phyloP scores from a whole-genome alignment of 2,797 vertebrate species.

The Hybognathus amarus region DNA sequence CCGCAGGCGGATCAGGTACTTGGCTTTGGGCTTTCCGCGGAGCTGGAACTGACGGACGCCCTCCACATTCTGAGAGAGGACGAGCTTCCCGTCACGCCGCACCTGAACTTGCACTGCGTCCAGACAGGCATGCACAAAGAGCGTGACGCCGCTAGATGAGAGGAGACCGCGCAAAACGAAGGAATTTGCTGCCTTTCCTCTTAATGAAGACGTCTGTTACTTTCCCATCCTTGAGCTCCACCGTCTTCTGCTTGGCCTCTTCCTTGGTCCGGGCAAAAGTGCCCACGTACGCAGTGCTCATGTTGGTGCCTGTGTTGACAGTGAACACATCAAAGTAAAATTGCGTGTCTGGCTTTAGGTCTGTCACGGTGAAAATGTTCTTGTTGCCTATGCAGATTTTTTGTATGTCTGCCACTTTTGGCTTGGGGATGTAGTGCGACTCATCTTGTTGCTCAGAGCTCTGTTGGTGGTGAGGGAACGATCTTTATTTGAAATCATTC shows the following conservation, averaged over 20 bases:
- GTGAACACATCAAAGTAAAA: slow-evolving; percentile 98
- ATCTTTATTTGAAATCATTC: slow-evolving; percentile 81
- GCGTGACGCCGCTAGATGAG: slow-evolving; percentile 93
- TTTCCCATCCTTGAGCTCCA: slow-evolving; percentile 94
- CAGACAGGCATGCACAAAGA: slow-evolving; percentile 91
- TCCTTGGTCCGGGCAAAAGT: slow-evolving; percentile 96
- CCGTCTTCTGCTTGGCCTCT: slow-evolving; percentile 91
- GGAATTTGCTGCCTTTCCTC: slow-evolving; percentile 89
- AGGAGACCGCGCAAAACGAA: slow-evolving; percentile 91
- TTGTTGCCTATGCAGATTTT: slow-evolving; percentile 95
- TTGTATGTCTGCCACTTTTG: slow-evolving; percentile 83
- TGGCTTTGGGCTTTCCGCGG: slow-evolving; percentile 93
- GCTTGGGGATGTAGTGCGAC: slow-evolving; percentile 78
- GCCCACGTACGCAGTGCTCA: slow-evolving; percentile 93
- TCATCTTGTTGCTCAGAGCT: slow-evolving; percentile 75
- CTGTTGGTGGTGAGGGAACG: slow-evolving; percentile 76
- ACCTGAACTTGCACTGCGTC: slow-evolving; percentile 92
- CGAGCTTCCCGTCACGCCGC: slow-evolving; percentile 89
- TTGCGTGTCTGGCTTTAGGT: slow-evolving; percentile 93
- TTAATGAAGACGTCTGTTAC: slow-evolving; percentile 93
- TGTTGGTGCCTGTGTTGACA: slow-evolving; percentile 88
- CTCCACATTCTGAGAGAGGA: slow-evolving; percentile 92
- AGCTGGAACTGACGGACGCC: slow-evolving; percentile 93
- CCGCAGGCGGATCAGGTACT: slow-evolving; percentile 90
- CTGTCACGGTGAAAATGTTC: slow-evolving; percentile 94